A percentile compares a stretch with the other conserved stretches of the same genome.
phyloP scores from a whole-genome alignment of 2,797 vertebrate genomes.

The Prunella strophiata region DNA sequence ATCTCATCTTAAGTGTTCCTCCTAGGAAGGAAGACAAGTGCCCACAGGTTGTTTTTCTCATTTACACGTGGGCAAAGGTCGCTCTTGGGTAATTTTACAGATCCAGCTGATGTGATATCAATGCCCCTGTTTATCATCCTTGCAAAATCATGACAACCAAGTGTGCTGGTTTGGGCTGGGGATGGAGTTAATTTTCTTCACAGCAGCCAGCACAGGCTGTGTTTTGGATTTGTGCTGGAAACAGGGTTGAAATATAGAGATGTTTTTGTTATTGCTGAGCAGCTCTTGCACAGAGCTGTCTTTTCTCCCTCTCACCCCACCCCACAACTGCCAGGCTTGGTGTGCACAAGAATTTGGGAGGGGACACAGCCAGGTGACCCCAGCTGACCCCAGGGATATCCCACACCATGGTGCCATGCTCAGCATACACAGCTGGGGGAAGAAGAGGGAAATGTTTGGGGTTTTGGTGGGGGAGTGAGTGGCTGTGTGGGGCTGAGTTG shows the following conservation, averaged over 20 bases:
- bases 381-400: background rate
- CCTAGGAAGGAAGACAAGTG: background rate
- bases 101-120: background rate
- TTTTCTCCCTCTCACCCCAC: background rate
- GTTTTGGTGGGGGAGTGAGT: too few relatives aligned
- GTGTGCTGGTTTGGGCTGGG: background rate
- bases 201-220: background rate
- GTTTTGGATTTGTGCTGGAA: background rate
- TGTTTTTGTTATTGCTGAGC: background rate
- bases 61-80: background rate
- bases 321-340: background rate
- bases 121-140: background rate
- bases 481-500: background rate
- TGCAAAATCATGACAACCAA: background rate
- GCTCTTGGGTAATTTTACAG: background rate
- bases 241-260: background rate
- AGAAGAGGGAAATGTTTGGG: background rate
- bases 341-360: background rate
- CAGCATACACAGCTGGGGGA: background rate
- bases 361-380: background rate
- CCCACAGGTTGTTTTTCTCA: background rate
- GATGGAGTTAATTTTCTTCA: background rate
- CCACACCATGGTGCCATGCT: background rate
- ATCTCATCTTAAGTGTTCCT: background rate
- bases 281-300: background rate